Base-by-base conservation (phyloP, 2,797 vertebrate species). In the Phoxinus dragarum region DNA sequence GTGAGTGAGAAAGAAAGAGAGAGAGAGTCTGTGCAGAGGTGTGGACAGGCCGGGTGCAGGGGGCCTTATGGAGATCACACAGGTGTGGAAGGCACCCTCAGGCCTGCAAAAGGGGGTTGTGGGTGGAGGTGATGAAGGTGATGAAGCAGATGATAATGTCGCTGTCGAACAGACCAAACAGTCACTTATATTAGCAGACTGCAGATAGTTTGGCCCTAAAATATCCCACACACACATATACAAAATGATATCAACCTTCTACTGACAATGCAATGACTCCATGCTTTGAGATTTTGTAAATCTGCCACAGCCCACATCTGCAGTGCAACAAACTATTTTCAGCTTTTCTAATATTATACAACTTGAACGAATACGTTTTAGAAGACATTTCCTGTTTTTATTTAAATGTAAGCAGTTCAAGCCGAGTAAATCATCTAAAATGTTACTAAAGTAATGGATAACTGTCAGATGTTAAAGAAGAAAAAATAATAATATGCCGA, bases 11-110 rank as follows among this genome's bases (percentile, higher is more conserved):
- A 17, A 52, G 49, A 52, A 17, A 52, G 49, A 52, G 54, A 56
- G 21, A 10, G 54, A 56, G 54, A 4, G 66, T 77, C 64, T 47
- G 40, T 75, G 47, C 5, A 56, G 54, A 73, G 38, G 72, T 75
- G 80, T 87, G 52, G 81, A 86, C 64, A 78, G 73, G 52, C 12
- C 16, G 4, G 27, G 44, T 44, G 44, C 71, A 80, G 67, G 31
- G 44, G 36, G 72, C 34, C 14, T 75, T 64, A 66, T 38, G 71
- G 59, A 83, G 59, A 72, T 52, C 72, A 38, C 44, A 75, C 56
- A 87, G 61, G 77, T 81, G 77, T 71, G 64, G 61, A 77, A 49
- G 61, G 44, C 49, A 68, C 71, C 73, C 69, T 81, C 77, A 84
- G 59, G 67, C 31, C 67, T 79, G 86, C 76, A 84, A 79, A 71